A percentile compares a stretch with the other conserved stretches of the same genome.
These are phyloP conservation scores for Paratrypauchen microcephalus DNA, from an alignment of 2,797 vertebrate species.

Conservation along the genomic window DNA sequence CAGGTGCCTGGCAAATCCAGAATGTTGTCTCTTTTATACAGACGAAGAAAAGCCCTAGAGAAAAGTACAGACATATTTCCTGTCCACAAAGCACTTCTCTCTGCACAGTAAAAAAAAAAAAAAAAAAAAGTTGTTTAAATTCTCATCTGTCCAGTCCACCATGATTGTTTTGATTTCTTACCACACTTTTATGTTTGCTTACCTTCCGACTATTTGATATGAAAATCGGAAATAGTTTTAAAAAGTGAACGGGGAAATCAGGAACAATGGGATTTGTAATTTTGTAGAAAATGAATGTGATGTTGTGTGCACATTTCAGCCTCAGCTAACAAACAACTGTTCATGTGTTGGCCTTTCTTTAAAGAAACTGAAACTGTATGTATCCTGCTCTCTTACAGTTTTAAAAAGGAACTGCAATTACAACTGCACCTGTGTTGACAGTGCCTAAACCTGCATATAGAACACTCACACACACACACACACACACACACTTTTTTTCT, in stretches of 20 bases:
- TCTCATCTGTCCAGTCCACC: background rate
- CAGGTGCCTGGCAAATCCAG: background rate
- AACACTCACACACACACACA: too few relatives aligned
- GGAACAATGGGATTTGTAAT: background rate
- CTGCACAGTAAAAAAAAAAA: background rate
- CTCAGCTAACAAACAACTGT: background rate
- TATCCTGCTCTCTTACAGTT: too few relatives aligned
- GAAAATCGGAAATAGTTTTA: background rate
- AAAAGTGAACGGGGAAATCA: background rate
- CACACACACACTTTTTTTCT: too few relatives aligned
- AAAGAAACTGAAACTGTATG: too few relatives aligned
- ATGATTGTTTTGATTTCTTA: background rate
- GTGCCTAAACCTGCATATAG: too few relatives aligned
- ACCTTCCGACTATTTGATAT: background rate
- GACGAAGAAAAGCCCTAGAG: background rate
- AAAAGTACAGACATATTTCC: too few relatives aligned
- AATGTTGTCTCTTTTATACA: background rate
- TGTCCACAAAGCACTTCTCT: too few relatives aligned
- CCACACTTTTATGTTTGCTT: background rate
- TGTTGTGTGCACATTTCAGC: background rate
- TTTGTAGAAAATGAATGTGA: background rate
- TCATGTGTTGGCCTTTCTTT: background rate
- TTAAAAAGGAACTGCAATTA: too few relatives aligned
- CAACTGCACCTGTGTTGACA: too few relatives aligned
- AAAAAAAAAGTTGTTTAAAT: too few relatives aligned